Base-by-base conservation (phyloP, 2,888 invertebrate species). In the Eupeodes latifasciatus region DNA sequence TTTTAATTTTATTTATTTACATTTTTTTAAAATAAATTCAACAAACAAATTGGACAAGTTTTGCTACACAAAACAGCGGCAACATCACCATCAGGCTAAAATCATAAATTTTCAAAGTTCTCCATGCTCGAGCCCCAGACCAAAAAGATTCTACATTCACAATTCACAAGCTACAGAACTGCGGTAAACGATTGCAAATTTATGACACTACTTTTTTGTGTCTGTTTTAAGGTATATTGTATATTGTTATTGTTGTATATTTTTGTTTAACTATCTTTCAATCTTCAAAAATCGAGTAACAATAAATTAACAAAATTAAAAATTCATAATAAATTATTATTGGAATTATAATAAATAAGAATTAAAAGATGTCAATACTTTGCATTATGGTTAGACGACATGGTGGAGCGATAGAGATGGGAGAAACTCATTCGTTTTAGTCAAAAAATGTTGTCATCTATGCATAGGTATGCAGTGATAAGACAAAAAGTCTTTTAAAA, bases 281-380 rank as follows among this genome's bases (percentile, higher is more conserved):
- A 88, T 88, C 88, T 88, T 78, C 34, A 44, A 79, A 27, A 80
- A 81, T 83, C 53, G 80, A 64, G 55, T 11, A 81, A 81, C 36
- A 72, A 85, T 88, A 88, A 88, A 88, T 88, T 88, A 85, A 88
- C 85, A 71, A 88, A 88, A 88, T 88, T 88, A 88, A 85, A 88
- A 85, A 88, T 88, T 84, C 85, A 88, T 71, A 85, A 88, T 88
- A 88, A 88, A 88, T 85, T 88, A 88, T 88, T 88, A 81, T 74
- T 81, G 81, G 59, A 78, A 81, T 85, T 75, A 85, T 85, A 88
- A 88, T 88, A 88, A 88, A 88, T 88, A 81, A 88, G 88, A 85
- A 85, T 75, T 84, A 82, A 71, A 81, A 85, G 77, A 67, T 85
- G 81, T 85, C 88, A 85, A 85, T 80, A 76, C 53, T 49, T 78